Base-by-base conservation (phyloP, 1,140 invertebrate species). In the Lordiphosa collinella region DNA sequence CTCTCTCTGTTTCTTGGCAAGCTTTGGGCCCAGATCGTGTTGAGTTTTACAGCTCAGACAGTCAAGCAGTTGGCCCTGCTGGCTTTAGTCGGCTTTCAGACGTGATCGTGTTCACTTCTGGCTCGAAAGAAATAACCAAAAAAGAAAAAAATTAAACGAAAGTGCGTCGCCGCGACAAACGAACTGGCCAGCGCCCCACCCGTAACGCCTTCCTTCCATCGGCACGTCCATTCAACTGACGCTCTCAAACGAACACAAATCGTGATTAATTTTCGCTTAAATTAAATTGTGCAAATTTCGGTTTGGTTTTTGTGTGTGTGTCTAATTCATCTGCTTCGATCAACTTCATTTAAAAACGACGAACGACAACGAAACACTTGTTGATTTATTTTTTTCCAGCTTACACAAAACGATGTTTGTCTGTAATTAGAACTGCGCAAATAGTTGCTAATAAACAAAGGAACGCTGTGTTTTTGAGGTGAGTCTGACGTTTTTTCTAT, bases 371-470 rank as follows among this genome's bases (percentile, higher is more conserved):
- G 37, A 35, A 51, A 40, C 37, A 61, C 50, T 14, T 63, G 63
- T 38, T 29, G 11, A 37, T 37, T 13, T 13, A 8, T 14, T 13
- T 41, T 2, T 29, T 4, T 18, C 6, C n/a, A 35, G 31, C 40
- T 54, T 37, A 31, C 34, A 48, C 41, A 46, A 48, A 41, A 25
- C 44, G 40, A 52, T 49, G 46, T 38, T 64, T 40, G 67, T 51
- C 34, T 58, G 60, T 75, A 75, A 75, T 80, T 80, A 80, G 76
- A 82, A 82, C 75, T 80, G 75, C 75, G 75, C 75, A 82, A 75
- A 79, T 70, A 43, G 57, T 40, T n/a, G n/a, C n/a, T 64, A 52
- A 52, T 50, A 61, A 67, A 63, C 38, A 11, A 36, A 64, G 52
- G 52, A 53, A 57, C 38, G 52, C 32, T 66, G 64, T 54, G 67